Conservation (phyloP, 2,888 invertebrate species). For the Athalia rosae region DNA sequence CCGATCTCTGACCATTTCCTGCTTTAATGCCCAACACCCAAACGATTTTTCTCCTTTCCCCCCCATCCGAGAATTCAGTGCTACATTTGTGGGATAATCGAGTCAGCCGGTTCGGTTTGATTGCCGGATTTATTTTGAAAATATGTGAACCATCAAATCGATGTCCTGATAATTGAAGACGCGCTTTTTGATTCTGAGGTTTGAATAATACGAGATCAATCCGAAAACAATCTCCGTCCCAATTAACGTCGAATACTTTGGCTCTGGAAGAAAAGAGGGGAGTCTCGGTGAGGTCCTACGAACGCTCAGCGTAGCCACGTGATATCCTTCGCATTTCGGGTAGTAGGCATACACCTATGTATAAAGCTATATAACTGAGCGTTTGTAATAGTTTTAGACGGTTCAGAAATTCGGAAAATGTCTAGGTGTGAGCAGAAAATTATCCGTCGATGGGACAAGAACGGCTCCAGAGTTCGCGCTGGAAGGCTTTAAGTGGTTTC, state of each 20-base stretch:
- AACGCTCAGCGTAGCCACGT: not conserved
- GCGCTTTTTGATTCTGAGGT: not conserved
- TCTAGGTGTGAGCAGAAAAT: constrained; percentile 35
- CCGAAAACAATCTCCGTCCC: constrained; percentile 21
- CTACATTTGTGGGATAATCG: too few relatives aligned
- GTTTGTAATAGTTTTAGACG: constrained; percentile 38
- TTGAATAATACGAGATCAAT: not conserved
- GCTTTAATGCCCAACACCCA: not conserved
- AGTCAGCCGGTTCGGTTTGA: not conserved
- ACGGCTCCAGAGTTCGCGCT: constrained; percentile 9
- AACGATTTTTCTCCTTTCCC: too few relatives aligned
- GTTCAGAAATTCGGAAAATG: constrained; percentile 42
- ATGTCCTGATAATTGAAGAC: not conserved
- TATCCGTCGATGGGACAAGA: constrained; percentile 37
- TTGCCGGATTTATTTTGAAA: not conserved
- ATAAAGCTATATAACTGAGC: not conserved
- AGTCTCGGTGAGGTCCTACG: not conserved
- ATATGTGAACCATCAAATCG: not conserved
- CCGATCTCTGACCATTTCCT: constrained; percentile 26
- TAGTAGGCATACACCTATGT: not conserved
- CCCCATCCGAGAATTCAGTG: too few relatives aligned
- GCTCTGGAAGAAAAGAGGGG: not conserved
- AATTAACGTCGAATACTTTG: constrained; percentile 34
- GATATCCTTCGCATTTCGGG: constrained; percentile 2
- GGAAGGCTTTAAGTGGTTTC: constrained; percentile 38